Evolutionary conservation across 2,888 invertebrate species (phyloP).

Genomic region (Psococerastis gibbosa): DNA sequence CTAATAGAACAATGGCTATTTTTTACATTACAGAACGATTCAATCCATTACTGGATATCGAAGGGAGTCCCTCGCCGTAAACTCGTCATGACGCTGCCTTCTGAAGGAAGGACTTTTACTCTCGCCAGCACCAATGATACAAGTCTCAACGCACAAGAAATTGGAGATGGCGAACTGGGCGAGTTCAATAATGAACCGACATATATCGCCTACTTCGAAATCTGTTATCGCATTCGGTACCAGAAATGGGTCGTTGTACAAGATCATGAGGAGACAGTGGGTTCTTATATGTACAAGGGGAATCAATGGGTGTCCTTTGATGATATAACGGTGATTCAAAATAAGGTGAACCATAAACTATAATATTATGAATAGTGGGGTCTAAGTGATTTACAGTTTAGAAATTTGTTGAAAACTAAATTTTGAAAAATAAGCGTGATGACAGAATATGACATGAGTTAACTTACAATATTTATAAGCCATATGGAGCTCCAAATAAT

Average conservation of each 20-base stretch:
- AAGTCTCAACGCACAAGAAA: constrained; percentile 55
- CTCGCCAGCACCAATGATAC: constrained; percentile 36
- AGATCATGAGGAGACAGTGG: constrained; percentile 58
- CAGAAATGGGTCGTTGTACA: constrained; percentile 65
- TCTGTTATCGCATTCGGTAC: constrained; percentile 60
- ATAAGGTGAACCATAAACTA: constrained; percentile 42
- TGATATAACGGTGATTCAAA: constrained; percentile 55
- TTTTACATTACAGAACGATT: constrained; percentile 44
- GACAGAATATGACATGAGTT: too few species aligned
- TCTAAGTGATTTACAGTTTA: too few species aligned
- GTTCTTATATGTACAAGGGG: constrained; percentile 71
- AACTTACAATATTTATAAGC: too few species aligned
- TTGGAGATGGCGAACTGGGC: constrained; percentile 63
- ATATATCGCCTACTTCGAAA: constrained; percentile 71
- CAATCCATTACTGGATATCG: constrained; percentile 75
- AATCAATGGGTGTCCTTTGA: constrained; percentile 87
- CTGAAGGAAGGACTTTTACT: constrained; percentile 68
- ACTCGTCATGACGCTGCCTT: constrained; percentile 73
- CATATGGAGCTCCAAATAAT: too few species aligned
- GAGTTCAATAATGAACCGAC: constrained; percentile 70
- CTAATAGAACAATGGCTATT: too few species aligned
- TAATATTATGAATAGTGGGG: too few species aligned
- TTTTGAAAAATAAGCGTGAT: neutral
- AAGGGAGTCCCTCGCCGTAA: constrained; percentile 66
- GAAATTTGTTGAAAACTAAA: neutral